Evolutionary conservation across 2,113 vertebrate genomes (phyloP).

Genomic region (Chaetops frenatus): DNA sequence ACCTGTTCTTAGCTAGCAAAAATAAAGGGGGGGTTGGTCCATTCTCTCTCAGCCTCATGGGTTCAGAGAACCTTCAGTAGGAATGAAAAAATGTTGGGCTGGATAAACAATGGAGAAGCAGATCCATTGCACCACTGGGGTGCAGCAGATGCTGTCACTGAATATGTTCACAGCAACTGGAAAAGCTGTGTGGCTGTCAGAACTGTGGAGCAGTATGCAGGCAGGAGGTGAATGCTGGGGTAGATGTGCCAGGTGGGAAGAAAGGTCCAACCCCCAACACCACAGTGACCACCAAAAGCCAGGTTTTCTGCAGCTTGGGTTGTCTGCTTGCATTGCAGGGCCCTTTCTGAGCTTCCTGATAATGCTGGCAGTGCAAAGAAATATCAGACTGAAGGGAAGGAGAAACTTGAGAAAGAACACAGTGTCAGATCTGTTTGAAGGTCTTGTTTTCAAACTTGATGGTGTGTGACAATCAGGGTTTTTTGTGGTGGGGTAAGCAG

Average conservation of each 20-base stretch:
- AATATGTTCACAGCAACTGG: background rate
- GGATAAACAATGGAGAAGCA: conserved; percentile 64
- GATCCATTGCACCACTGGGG: conserved; percentile 64
- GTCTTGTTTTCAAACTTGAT: background rate
- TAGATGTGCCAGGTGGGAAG: conserved; percentile 58
- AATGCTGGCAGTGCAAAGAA: background rate
- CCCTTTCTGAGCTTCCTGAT: background rate
- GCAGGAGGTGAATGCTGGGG: background rate
- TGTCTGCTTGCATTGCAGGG: background rate
- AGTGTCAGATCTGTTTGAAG: background rate
- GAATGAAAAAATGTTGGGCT: conserved; percentile 2
- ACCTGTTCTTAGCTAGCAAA: background rate
- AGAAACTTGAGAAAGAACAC: conserved; percentile 16
- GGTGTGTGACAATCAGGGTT: background rate
- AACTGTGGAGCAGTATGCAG: background rate
- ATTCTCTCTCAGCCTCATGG: background rate
- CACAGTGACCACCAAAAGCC: background rate
- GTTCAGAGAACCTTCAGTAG: background rate
- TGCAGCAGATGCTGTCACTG: conserved; percentile 56
- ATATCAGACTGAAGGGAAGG: background rate
- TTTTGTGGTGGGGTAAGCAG: background rate
- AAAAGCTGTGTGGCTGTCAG: background rate
- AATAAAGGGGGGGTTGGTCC: background rate
- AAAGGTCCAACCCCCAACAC: conserved; percentile 68
- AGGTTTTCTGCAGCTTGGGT: background rate